Base-by-base conservation (phyloP, 2,888 invertebrate genomes). In the Troglohyphantes excavatus region DNA sequence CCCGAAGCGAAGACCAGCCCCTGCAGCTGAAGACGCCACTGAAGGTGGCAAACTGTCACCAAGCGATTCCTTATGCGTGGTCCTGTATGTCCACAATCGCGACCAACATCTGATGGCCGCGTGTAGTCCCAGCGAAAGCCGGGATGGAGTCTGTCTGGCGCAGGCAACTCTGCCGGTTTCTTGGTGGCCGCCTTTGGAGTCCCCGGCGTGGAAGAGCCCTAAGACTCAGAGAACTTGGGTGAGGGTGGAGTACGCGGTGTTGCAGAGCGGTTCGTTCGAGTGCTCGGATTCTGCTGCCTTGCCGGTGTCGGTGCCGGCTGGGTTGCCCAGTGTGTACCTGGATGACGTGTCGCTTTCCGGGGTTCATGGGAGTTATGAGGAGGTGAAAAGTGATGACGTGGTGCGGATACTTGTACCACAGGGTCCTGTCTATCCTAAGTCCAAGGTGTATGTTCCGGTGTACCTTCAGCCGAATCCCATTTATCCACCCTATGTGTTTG, bases 121-220 rank as follows among this genome's bases (percentile, higher is more conserved):
- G n/a, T 98, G 98, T 94, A 97, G 97, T 92, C 98, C 98, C 0
- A 97, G 97, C 93, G 97, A 97, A 73, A 92, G 92, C 13, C 97
- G 97, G 93, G 97, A 98, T 93, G 97, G 98, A 0, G 98, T 98
- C 0, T 98, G 98, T 93, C 95, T 98, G 81, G 97, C 97, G 0
- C 96, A 97, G 92, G 94, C 97, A 86, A 96, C 97, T 0, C 95
- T 98, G 53, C 98, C 98, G 0, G 96, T 97, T 11, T 95, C 96
- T 81, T 98, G 98, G 98, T 98, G 98, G 98, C 96, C 92, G 6
- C 91, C 91, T 9, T 43, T 91, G 6, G 91, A 91, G 27, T 81
- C 90, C 2, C 87, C 90, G 23, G 70, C 78, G 5, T 91, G 90
- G 83, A 90, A 90, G 61, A 84, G 91, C 5, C 86, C 91, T 0